Evolutionary conservation across 1,140 invertebrate genomes (phyloP).

Genomic region (Mizuhopecten yessoensis): DNA sequence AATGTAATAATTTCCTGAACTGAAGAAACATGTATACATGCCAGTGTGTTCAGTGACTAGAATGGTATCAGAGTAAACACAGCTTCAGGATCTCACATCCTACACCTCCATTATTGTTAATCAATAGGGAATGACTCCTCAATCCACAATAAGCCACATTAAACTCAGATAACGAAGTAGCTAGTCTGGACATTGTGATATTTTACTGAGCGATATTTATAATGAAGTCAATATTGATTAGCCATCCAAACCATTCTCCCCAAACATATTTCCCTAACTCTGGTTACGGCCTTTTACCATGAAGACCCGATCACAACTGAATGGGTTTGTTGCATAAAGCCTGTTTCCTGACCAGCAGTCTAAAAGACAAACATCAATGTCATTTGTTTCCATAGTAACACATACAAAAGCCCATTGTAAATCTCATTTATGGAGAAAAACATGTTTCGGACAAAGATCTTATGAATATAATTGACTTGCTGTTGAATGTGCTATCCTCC

Average conservation of each 20-base stretch:
- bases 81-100: background rate
- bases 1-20: background rate
- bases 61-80: background rate
- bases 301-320: background rate
- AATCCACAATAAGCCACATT: background rate
- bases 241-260: background rate
- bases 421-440: constrained; percentile 5
- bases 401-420: background rate
- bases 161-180: background rate
- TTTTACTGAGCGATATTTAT: background rate
- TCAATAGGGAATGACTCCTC: background rate
- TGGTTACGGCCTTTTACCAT: background rate
- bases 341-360: background rate
- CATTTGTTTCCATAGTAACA: background rate
- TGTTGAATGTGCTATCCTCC: background rate
- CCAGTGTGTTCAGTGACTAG: background rate
- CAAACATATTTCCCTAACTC: background rate
- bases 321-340: background rate
- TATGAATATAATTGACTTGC: constrained; percentile 1
- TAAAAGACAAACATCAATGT: constrained; percentile 22
- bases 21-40: too few species aligned
- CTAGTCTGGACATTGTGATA: background rate
- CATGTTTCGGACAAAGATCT: constrained; percentile 30
- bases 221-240: background rate
- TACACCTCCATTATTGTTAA: background rate